phyloP scores from a whole-genome alignment of 2,113 vertebrate genomes.

The Peromyscus maniculatus region DNA sequence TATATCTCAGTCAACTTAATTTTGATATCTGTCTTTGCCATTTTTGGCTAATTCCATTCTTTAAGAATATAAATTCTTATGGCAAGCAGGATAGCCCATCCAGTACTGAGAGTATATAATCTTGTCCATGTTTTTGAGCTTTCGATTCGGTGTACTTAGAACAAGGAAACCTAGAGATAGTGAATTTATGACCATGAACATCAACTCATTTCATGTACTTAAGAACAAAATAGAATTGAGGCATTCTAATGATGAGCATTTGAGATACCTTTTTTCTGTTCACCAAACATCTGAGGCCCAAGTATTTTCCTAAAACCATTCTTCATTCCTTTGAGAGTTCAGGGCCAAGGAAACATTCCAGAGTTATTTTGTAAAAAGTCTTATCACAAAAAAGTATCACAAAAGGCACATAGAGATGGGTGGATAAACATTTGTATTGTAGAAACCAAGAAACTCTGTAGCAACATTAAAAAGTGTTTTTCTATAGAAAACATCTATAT shows the following conservation, averaged over 20 bases:
- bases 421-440: neutral
- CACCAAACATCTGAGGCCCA: neutral
- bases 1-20: slow-evolving; percentile 63
- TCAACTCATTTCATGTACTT: neutral
- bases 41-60: slow-evolving; percentile 57
- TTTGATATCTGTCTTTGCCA: slow-evolving; percentile 55
- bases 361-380: neutral
- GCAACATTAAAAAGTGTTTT: neutral
- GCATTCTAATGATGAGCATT: neutral
- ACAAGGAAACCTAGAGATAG: neutral
- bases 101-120: neutral
- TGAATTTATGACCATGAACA: neutral
- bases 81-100: neutral
- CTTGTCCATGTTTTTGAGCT: neutral
- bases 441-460: neutral
- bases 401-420: neutral
- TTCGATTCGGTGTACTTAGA: neutral
- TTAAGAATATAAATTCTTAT: slow-evolving; percentile 57
- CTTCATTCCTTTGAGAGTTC: neutral
- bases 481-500: neutral
- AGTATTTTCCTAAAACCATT: slow-evolving; percentile 18
- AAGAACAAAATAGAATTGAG: neutral
- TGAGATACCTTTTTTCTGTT: neutral
- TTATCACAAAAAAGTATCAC: neutral
- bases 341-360: neutral